These are phyloP conservation scores for Enteromius argenteus DNA, from an alignment of 2,797 vertebrate genomes.

Conservation along the genomic window DNA sequence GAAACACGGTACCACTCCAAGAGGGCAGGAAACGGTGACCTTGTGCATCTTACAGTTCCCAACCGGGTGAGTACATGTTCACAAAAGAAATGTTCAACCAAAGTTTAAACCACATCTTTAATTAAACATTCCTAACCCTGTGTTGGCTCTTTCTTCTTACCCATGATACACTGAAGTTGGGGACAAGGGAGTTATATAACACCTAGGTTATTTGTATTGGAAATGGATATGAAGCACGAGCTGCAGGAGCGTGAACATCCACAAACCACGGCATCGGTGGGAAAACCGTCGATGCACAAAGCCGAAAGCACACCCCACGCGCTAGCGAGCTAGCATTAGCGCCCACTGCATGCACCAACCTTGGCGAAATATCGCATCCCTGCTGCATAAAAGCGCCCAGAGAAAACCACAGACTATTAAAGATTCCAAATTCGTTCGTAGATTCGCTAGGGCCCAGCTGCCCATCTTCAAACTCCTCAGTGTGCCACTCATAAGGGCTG, in stretches of 20 bases:
- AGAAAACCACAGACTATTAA: constrained; percentile 97
- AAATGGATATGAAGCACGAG: constrained; percentile 38
- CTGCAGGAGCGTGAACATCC: constrained; percentile 69
- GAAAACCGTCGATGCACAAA: constrained; percentile 60
- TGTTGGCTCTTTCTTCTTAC: constrained; percentile 64
- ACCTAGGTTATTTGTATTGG: neutral
- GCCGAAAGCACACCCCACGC: constrained; percentile 57
- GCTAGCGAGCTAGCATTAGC: constrained; percentile 39
- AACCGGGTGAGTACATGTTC: constrained; percentile 79
- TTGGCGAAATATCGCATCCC: constrained; percentile 87
- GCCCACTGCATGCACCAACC: constrained; percentile 76
- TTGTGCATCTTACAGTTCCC: constrained; percentile 83
- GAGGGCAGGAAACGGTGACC: constrained; percentile 83
- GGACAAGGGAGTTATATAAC: neutral
- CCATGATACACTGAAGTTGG: constrained; percentile 31
- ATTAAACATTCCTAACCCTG: constrained; percentile 57
- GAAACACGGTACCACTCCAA: constrained; percentile 96
- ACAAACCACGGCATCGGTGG: constrained; percentile 75
- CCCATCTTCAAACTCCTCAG: constrained; percentile 97
- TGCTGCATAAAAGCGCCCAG: constrained; percentile 87
- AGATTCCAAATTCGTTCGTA: constrained; percentile 99
- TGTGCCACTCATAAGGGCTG: constrained; percentile 98
- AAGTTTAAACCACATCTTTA: constrained; percentile 50
- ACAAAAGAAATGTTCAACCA: constrained; percentile 68
- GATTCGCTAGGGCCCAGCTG: constrained; percentile 95